phyloP scores from a whole-genome alignment of 2,113 vertebrate genomes.

The Rhinichthys klamathensis region DNA sequence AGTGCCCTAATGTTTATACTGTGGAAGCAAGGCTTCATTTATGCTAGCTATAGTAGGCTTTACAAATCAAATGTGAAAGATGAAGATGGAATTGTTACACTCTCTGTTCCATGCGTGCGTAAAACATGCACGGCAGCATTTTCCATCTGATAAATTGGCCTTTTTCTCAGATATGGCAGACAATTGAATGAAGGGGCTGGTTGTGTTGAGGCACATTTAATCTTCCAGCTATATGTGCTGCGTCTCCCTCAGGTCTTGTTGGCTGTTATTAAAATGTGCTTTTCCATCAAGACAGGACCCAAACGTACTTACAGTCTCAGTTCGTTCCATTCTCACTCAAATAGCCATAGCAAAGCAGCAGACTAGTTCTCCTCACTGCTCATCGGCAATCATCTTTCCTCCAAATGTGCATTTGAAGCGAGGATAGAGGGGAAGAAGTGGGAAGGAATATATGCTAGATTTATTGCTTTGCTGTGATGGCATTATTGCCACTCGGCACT shows the following conservation, averaged over 20 bases:
- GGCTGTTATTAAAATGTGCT: conserved; percentile 58
- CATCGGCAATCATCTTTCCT: conserved; percentile 23
- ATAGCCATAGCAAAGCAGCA: conserved; percentile 30
- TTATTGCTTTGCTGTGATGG: conserved; percentile 50
- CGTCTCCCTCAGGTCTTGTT: conserved; percentile 56
- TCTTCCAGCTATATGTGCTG: conserved; percentile 37
- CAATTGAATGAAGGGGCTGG: conserved; percentile 57
- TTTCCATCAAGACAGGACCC: conserved; percentile 28
- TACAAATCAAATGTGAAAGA: conserved; percentile 31
- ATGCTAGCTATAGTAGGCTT: not conserved
- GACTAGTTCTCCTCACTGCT: conserved; percentile 13
- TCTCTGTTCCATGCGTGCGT: not conserved
- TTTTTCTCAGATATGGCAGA: conserved; percentile 50
- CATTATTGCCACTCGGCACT: conserved; percentile 48
- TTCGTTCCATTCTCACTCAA: conserved; percentile 41
- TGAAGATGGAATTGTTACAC: conserved; percentile 24
- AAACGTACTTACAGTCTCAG: conserved; percentile 43
- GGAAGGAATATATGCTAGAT: conserved; percentile 44
- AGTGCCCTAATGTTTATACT: conserved; percentile 7
- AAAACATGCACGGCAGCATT: conserved; percentile 39
- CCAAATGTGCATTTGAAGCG: conserved; percentile 36
- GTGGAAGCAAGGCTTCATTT: conserved; percentile 2
- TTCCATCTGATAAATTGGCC: conserved; percentile 54
- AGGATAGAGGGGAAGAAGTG: conserved; percentile 5
- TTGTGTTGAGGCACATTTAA: conserved; percentile 49